These are phyloP conservation scores for Mola mola DNA, from an alignment of 2,113 vertebrate genomes.

Conservation along the genomic window DNA sequence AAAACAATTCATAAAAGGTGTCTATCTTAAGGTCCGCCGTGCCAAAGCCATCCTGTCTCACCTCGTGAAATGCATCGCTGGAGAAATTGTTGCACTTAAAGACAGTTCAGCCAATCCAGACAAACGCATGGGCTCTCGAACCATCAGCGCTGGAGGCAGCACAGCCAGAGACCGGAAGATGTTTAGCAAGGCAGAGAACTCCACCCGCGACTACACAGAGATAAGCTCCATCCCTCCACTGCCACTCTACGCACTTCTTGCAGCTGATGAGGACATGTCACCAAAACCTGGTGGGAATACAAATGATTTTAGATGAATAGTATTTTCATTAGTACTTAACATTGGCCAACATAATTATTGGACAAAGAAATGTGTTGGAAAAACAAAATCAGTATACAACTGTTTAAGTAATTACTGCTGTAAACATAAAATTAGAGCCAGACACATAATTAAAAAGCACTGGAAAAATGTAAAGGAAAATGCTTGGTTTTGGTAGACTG, in stretches of 20 bases:
- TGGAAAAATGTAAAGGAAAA: background rate
- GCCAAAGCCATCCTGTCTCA: conserved; percentile 97
- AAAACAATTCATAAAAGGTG: background rate
- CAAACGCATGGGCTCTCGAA: conserved; percentile 88
- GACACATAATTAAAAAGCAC: no score
- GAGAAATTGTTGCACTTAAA: conserved; percentile 91
- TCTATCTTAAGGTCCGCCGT: conserved; percentile 75
- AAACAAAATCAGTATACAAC: no score
- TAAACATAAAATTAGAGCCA: no score
- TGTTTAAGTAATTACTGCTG: no score
- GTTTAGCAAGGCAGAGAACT: conserved; percentile 87
- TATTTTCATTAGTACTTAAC: background rate
- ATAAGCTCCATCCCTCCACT: conserved; percentile 96
- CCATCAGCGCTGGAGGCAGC: conserved; percentile 94
- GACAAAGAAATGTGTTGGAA: no score
- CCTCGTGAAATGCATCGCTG: conserved; percentile 96
- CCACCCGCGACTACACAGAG: conserved; percentile 88
- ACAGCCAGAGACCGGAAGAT: conserved; percentile 89
- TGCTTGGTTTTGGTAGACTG: no score
- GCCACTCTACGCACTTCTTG: conserved; percentile 93
- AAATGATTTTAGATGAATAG: background rate
- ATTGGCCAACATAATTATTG: no score
- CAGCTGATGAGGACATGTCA: conserved; percentile 89
- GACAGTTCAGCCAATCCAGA: conserved; percentile 84
- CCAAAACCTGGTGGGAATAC: conserved; percentile 68